Conservation (phyloP, 2,888 invertebrate species). For the Holacanthella duospinosa region DNA sequence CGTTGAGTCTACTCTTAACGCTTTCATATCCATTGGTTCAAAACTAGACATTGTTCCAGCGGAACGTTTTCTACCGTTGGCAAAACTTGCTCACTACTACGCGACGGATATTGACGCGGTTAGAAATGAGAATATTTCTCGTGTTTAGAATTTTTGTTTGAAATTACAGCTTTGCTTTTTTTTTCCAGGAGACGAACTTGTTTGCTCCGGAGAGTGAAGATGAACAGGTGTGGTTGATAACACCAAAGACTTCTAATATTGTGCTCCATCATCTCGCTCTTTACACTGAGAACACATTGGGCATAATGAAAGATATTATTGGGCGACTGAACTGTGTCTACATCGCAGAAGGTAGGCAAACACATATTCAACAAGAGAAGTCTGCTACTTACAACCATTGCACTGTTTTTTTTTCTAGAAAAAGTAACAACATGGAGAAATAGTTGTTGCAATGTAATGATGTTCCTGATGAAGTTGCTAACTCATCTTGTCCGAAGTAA, state of each 20-base stretch:
- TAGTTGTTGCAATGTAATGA: slow-evolving; percentile 8
- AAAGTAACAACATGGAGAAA: slow-evolving; percentile 8
- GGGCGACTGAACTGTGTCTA: slow-evolving; percentile 16
- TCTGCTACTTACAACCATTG: not conserved
- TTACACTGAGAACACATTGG: slow-evolving; percentile 15
- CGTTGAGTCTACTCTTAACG: slow-evolving; percentile 7
- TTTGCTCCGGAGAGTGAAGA: not conserved
- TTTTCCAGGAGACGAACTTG: slow-evolving; percentile 5
- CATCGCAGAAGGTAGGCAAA: not conserved
- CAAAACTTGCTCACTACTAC: slow-evolving; percentile 10
- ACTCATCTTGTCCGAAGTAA: slow-evolving; percentile 14
- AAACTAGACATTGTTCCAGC: slow-evolving; percentile 1
- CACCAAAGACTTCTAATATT: slow-evolving; percentile 16
- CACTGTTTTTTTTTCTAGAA: slow-evolving; percentile 9
- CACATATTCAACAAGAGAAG: not conserved
- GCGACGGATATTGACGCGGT: slow-evolving; percentile 21
- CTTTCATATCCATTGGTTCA: slow-evolving; percentile 11
- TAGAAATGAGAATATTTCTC: not conserved
- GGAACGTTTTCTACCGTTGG: slow-evolving; percentile 16
- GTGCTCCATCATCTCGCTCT: slow-evolving; percentile 16
- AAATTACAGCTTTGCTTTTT: not conserved
- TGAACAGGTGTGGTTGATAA: slow-evolving; percentile 20
- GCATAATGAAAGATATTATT: slow-evolving; percentile 14
- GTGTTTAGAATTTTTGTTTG: not conserved
- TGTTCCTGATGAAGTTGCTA: slow-evolving; percentile 14